Conservation (phyloP, 2,797 vertebrate species). For the Typhlichthys eigenmanni region DNA sequence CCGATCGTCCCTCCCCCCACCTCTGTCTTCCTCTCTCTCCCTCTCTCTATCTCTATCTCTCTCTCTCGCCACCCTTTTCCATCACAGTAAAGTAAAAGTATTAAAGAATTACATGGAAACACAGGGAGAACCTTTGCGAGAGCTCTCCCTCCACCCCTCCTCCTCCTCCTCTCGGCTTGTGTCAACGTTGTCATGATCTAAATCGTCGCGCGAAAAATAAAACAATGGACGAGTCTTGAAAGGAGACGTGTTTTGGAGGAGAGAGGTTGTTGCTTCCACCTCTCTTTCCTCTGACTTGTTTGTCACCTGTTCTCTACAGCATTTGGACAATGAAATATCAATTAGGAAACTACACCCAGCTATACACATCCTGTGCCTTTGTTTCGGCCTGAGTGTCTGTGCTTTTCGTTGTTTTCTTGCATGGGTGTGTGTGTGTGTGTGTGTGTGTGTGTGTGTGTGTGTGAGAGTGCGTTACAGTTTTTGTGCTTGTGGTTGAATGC, state of each 20-base stretch:
- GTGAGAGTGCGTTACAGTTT: slow-evolving; percentile 48
- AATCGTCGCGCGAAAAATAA: slow-evolving; percentile 79
- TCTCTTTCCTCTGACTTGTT: slow-evolving; percentile 46
- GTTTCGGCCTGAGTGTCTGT: slow-evolving; percentile 8
- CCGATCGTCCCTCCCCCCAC: background rate
- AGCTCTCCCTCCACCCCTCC: slow-evolving; percentile 11
- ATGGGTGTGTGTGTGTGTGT: background rate
- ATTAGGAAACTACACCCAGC: slow-evolving; percentile 38
- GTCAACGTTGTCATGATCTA: slow-evolving; percentile 76
- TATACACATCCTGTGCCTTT: slow-evolving; percentile 13
- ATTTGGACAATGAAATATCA: slow-evolving; percentile 50
- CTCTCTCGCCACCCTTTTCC: slow-evolving; percentile 37
- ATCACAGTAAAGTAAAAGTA: slow-evolving; percentile 55
- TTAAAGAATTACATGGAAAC: slow-evolving; percentile 37
- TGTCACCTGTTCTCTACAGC: slow-evolving; percentile 16
- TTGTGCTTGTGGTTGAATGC: slow-evolving; percentile 78
- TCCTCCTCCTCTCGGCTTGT: slow-evolving; percentile 56
- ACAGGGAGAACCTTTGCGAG: slow-evolving; percentile 61
- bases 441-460: slow-evolving; percentile 33
- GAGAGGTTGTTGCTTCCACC: slow-evolving; percentile 50
- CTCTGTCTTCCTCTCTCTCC: too few relatives aligned
- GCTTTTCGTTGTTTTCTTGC: background rate
- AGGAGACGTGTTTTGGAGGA: slow-evolving; percentile 53
- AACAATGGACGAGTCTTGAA: slow-evolving; percentile 46
- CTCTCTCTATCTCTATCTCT: background rate